Evolutionary conservation across 2,797 vertebrate genomes (phyloP).

Genomic region (Poliocrania exsul): DNA sequence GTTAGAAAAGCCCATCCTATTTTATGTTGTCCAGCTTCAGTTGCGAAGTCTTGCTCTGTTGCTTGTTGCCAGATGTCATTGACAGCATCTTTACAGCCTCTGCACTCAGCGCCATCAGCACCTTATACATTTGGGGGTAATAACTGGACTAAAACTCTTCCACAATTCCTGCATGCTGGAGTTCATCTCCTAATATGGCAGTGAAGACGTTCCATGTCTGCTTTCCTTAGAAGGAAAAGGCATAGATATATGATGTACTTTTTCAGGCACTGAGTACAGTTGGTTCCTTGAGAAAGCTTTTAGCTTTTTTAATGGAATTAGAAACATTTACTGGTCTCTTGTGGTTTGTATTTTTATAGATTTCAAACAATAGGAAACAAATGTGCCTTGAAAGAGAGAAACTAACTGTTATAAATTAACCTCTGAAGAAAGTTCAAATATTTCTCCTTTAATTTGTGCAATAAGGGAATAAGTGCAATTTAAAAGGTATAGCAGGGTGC

Average conservation of each 20-base stretch:
- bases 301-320: not conserved
- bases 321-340: not conserved
- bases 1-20: not conserved
- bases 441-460: slow-evolving; percentile 63
- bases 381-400: slow-evolving; percentile 11
- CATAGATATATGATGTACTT: not conserved
- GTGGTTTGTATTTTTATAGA: slow-evolving; percentile 18
- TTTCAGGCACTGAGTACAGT: not conserved
- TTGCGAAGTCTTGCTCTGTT: not conserved
- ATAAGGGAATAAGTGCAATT: slow-evolving; percentile 28
- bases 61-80: not conserved
- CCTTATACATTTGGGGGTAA: not conserved
- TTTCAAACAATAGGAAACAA: slow-evolving; percentile 32
- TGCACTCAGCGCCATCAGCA: not conserved
- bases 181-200: not conserved
- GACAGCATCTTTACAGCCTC: not conserved
- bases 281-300: not conserved
- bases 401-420: slow-evolving; percentile 65
- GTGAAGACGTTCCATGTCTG: not conserved
- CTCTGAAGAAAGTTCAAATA: slow-evolving; percentile 61
- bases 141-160: not conserved
- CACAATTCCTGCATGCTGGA: not conserved
- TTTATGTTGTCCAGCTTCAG: not conserved
- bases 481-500: slow-evolving; percentile 55
- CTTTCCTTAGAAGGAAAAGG: not conserved